phyloP scores from a whole-genome alignment of 2,888 invertebrate species.

The Mactromeris polynyma region DNA sequence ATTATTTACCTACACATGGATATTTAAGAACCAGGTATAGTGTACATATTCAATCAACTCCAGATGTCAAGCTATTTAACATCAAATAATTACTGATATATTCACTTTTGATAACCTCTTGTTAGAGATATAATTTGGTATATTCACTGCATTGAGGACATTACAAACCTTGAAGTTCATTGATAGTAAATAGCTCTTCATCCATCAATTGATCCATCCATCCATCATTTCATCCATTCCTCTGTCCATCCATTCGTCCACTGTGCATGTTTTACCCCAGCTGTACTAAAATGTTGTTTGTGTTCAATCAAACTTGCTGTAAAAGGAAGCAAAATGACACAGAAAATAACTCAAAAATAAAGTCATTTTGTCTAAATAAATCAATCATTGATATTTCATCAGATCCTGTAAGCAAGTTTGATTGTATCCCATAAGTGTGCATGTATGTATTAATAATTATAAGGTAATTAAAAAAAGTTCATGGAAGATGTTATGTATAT shows the following conservation, averaged over 20 bases:
- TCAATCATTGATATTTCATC: background rate
- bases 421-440: background rate
- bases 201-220: background rate
- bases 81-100: background rate
- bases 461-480: too few species aligned
- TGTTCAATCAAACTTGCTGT: background rate
- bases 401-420: background rate
- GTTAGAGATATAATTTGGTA: too few species aligned
- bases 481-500: too few species aligned
- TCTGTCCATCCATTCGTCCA: background rate
- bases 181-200: conserved; percentile 17
- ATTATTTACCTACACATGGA: background rate
- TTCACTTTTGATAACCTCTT: background rate
- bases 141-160: too few species aligned
- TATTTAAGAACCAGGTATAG: conserved; percentile 6
- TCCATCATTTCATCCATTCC: background rate
- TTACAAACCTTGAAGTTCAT: background rate
- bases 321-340: background rate
- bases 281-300: background rate
- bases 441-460: background rate
- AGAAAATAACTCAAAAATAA: too few species aligned
- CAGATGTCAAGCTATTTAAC: background rate
- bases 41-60: background rate
- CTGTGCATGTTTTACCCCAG: background rate
- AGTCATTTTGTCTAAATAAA: background rate